Base-by-base conservation (phyloP, 2,888 invertebrate species). In the Lordiphosa andalusiaca region DNA sequence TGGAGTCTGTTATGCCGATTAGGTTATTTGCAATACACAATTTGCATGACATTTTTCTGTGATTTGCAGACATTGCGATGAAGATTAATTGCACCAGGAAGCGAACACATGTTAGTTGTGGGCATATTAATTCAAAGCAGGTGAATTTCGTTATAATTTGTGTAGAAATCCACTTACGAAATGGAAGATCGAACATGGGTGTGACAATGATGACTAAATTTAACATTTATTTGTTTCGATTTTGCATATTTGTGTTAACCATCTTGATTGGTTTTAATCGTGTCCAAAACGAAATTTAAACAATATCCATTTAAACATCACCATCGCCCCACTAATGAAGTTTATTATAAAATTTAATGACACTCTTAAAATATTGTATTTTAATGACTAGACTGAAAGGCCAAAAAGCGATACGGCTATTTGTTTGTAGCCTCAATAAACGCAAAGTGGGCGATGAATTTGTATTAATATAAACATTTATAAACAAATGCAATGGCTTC, bases 361-460 rank as follows among this genome's bases (percentile, higher is more conserved):
- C 55, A 57, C 68, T 75, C 72, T 73, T 77, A 78, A 85, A 87
- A 83, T 86, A 83, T 85, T 75, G 78, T 76, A 83, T 74, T 83
- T 83, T 81, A 87, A 86, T 87, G 85, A 78, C 69, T 71, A 52
- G 67, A 57, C 51, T 62, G 67, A 67, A 70, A 52, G 12, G 47
- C 16, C 39, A 52, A 50, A 21, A 64, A 46, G 38, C 53, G 23
- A 47, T 55, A 6, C 42, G 44, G 42, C 51, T 41, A 39, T 16
- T 19, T 35, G 44, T 50, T 40, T 40, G 44, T 53, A n/a, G 25
- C 30, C 66, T 39, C 55, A 61, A 60, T 67, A 64, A 78, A 62
- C 64, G 60, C 30, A 56, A 81, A 69, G 64, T 80, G 84, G 67
- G 64, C 81, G 73, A 64, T 60, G 40, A 66, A 57, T 72, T 68